Conservation (phyloP, 2,113 vertebrate species). For the Megaceryle torquata region DNA sequence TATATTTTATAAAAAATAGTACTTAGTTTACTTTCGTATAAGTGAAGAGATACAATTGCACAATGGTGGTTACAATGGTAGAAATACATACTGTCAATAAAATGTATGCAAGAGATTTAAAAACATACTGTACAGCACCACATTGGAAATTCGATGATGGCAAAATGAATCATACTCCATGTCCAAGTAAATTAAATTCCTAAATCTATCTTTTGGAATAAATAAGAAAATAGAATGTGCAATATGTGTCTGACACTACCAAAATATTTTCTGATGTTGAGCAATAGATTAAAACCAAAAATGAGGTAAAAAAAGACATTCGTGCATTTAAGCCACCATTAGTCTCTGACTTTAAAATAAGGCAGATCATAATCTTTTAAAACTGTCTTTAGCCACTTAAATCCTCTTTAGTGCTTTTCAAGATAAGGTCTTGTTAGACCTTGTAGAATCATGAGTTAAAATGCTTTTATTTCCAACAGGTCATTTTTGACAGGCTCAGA, state of each 20-base stretch:
- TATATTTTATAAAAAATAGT: conserved; percentile 89
- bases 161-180: conserved; percentile 55
- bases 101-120: conserved; percentile 78
- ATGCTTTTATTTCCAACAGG: conserved; percentile 49
- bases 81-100: conserved; percentile 75
- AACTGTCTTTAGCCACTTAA: conserved; percentile 70
- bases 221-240: conserved; percentile 56
- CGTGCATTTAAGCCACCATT: conserved; percentile 79
- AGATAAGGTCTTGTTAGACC: conserved; percentile 52
- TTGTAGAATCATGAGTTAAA: conserved; percentile 48
- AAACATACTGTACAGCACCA: conserved; percentile 80
- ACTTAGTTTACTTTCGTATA: conserved; percentile 83
- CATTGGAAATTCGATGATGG: conserved; percentile 74
- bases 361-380: conserved; percentile 76
- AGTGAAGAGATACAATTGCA: conserved; percentile 81
- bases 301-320: conserved; percentile 74
- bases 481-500: conserved; percentile 52
- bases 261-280: conserved; percentile 68
- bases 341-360: conserved; percentile 78
- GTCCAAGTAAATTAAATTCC: conserved; percentile 65
- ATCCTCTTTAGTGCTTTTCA: conserved; percentile 70
- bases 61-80: conserved; percentile 81
- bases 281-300: conserved; percentile 62
- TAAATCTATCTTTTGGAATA: conserved; percentile 56
- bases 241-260: conserved; percentile 58